Base-by-base conservation (phyloP, 2,888 invertebrate genomes). In the Strigamia crassipes region DNA sequence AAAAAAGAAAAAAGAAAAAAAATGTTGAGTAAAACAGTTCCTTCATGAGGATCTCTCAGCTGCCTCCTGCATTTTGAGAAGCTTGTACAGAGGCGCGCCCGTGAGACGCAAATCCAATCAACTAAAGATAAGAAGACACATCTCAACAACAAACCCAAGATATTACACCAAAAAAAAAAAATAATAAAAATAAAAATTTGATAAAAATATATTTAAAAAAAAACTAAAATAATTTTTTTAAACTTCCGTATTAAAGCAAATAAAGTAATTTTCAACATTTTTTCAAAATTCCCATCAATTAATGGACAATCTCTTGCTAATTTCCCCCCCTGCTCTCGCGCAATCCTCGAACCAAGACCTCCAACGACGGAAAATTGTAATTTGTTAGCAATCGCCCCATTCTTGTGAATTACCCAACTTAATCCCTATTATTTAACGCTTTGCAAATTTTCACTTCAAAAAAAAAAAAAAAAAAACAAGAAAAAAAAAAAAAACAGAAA, bases 381-480 rank as follows among this genome's bases (percentile, higher is more conserved):
- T 73, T 73, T 73, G 8, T 73, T 73, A 66, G 56, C 31, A 27
- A 6, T 73, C 31, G 23, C 15, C 73, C 73, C 27, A 27, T 27
- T 73, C 31, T 23, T 73, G 73, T 73, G 73, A 73, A 73, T 73
- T 73, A 73, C 73, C 27, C 73, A 9, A 56, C 56, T 12, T 73
- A 73, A 73, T 73, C 73, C 73, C 73, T 73, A 27, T 73, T 27
- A 73, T 73, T 73, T 73, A 27, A 73, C 73, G 73, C 73, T 73
- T 73, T 23, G 10, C 73, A 13, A n/a, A 31, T 15, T 2, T 31
- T 27, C 73, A 31, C 73, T 2, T 31, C 27, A 2, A 23, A 31
- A 27, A 73, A 73, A 23, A 61, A 18, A n/a, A 18, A 6, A 9
- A n/a, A 38, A 38, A 38, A n/a, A n/a, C 27, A 2, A 23, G 27